A percentile compares a stretch with the other conserved stretches of the same genome.
phyloP scores from a whole-genome alignment of 2,888 invertebrate genomes.

The Muschampia plurimacula region DNA sequence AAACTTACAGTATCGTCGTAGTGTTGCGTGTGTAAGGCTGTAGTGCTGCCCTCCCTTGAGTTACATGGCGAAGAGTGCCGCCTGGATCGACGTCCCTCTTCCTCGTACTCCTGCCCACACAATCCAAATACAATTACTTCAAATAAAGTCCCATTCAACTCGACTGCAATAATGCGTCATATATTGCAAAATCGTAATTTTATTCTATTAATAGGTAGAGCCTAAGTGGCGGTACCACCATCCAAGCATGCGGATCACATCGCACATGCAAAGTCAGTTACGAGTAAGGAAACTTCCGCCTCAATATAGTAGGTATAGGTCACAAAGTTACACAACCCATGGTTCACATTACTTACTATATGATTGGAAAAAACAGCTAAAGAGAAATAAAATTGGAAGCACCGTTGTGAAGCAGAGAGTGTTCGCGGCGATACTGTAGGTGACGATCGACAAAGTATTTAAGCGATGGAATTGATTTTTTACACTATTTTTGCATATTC shows the following conservation, averaged over 20 bases:
- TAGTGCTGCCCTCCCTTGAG: constrained; percentile 88
- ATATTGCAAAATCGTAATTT: background rate
- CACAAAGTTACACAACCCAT: background rate
- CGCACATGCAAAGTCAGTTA: constrained; percentile 48
- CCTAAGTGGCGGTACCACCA: background rate
- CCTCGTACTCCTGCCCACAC: constrained; percentile 88
- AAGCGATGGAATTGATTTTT: constrained; percentile 77
- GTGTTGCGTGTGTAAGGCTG: constrained; percentile 86
- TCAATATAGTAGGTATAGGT: background rate
- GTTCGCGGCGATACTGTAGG: constrained; percentile 68
- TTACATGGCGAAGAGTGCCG: constrained; percentile 90
- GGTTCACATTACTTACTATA: background rate
- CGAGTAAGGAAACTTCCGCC: constrained; percentile 16
- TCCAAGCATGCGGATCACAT: constrained; percentile 41
- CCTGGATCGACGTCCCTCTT: constrained; percentile 85
- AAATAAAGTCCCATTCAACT: background rate
- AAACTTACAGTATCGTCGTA: constrained; percentile 87
- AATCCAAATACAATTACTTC: constrained; percentile 21
- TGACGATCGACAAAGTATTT: constrained; percentile 61
- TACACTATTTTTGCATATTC: constrained; percentile 73
- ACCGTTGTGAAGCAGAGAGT: constrained; percentile 63
- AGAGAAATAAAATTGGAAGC: constrained; percentile 2
- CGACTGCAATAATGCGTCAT: background rate
- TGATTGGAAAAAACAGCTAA: background rate
- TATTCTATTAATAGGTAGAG: background rate